These are phyloP conservation scores for Tympanuchus pallidicinctus DNA, from an alignment of 2,113 vertebrate genomes.

Conservation along the genomic window DNA sequence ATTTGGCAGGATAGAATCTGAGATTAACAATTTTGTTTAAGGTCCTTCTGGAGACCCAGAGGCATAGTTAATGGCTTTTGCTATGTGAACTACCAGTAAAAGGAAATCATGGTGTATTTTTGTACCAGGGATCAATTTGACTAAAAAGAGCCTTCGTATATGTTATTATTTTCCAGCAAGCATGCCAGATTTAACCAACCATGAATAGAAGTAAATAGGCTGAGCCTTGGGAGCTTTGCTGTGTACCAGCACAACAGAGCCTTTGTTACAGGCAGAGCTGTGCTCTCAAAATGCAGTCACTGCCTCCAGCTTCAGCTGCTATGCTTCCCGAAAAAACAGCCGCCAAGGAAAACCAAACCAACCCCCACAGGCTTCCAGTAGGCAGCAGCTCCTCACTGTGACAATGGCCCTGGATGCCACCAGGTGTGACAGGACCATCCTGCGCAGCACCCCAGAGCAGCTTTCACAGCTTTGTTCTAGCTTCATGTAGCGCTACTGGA, in stretches of 20 bases:
- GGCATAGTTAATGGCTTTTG: background rate
- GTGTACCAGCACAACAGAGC: background rate
- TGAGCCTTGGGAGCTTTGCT: constrained; percentile 18
- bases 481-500: background rate
- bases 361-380: background rate
- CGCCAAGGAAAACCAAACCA: background rate
- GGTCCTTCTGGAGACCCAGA: background rate
- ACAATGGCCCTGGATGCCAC: background rate
- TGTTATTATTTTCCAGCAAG: constrained; percentile 7
- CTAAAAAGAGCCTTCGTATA: background rate
- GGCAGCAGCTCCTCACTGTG: background rate
- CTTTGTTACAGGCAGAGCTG: constrained; percentile 43
- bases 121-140: background rate
- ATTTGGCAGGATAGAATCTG: background rate
- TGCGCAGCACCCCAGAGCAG: background rate
- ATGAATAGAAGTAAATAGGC: constrained; percentile 40
- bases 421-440: background rate
- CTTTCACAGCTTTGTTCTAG: background rate
- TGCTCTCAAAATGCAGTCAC: background rate
- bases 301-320: constrained; percentile 15
- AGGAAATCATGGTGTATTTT: background rate
- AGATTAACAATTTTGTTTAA: constrained; percentile 13
- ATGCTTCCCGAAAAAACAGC: constrained; percentile 2
- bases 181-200: constrained; percentile 4
- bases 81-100: background rate